phyloP scores from a whole-genome alignment of 2,888 invertebrate species.

The Dasypolia templi region DNA sequence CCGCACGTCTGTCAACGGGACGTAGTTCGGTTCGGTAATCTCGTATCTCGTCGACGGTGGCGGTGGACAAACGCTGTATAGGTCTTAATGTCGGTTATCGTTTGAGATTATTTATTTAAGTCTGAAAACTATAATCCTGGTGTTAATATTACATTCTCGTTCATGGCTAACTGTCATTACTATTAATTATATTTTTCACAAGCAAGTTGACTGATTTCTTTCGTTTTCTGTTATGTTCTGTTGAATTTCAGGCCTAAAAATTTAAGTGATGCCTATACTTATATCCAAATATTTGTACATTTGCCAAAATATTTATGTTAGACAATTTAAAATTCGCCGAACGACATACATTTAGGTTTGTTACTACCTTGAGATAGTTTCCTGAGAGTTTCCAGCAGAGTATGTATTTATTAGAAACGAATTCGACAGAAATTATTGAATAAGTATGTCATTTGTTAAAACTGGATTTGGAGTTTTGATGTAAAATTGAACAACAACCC shows the following conservation, averaged over 20 bases:
- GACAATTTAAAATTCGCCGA: not conserved
- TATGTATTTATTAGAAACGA: too few relatives aligned
- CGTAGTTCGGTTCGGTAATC: not conserved
- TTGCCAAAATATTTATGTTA: not conserved
- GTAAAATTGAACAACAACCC: not conserved
- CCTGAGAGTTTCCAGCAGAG: not conserved
- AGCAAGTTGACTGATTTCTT: not conserved
- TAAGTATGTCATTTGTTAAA: not conserved
- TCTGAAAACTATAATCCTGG: not conserved
- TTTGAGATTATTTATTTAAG: slow-evolving; percentile 10
- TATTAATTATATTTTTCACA: not conserved
- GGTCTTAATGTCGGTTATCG: not conserved
- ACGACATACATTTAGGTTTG: not conserved
- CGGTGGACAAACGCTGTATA: not conserved
- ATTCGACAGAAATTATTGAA: too few relatives aligned
- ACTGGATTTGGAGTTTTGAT: not conserved
- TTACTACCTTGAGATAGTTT: not conserved
- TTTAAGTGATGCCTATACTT: not conserved
- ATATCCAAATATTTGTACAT: not conserved
- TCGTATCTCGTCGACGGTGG: not conserved
- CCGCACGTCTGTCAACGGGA: too few relatives aligned
- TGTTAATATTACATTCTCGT: not conserved
- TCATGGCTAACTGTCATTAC: not conserved
- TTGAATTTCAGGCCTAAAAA: not conserved
- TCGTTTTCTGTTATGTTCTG: too few relatives aligned